Base-by-base conservation (phyloP, 2,888 invertebrate species). In the Cephonodes hylas region DNA sequence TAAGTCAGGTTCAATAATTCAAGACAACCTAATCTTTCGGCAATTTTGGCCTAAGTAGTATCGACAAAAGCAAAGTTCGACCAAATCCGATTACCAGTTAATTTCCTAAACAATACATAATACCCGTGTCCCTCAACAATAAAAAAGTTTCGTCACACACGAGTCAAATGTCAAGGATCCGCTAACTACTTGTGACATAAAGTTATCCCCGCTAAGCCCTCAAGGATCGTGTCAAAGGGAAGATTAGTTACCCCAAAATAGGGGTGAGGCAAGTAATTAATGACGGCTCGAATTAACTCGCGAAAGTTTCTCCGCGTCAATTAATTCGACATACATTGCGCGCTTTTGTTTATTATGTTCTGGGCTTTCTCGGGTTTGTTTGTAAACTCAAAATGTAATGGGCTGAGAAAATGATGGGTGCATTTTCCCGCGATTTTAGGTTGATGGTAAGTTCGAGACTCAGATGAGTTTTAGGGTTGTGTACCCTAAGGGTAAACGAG, bases 151-250 rank as follows among this genome's bases (percentile, higher is more conserved):
- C 25, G 13, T 53, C 10, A 45, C 48, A 31, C 53, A 18, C 59
- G 31, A 27, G n/a, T 13, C 22, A 48, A 38, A n/a, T n/a, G 34
- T 56, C 53, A 64, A 53, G 23, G 34, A 57, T 59, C 53, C 56
- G 44, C 53, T 59, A 64, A 64, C 64, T 45, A 64, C 44, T 64
- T 46, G 45, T 42, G 59, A 64, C 59, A 46, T 25, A 20, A 59
- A 61, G 56, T 64, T 61, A 57, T 31, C 10, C 15, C n/a, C 5
- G 15, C 42, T 22, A 18, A 60, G 5, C 60, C 45, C 63, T 44
- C 45, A 6, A 13, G 45, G 57, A 10, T 61, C 18, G 18, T 13
- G 20, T 46, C 60, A 60, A 45, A 45, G 15, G 46, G 13, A 25
- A 42, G 25, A 56, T 48, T 38, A 38, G 63, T 38, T 58, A 46